Evolutionary conservation across 2,797 vertebrate genomes (phyloP).

Genomic region (Onychomys torridus): DNA sequence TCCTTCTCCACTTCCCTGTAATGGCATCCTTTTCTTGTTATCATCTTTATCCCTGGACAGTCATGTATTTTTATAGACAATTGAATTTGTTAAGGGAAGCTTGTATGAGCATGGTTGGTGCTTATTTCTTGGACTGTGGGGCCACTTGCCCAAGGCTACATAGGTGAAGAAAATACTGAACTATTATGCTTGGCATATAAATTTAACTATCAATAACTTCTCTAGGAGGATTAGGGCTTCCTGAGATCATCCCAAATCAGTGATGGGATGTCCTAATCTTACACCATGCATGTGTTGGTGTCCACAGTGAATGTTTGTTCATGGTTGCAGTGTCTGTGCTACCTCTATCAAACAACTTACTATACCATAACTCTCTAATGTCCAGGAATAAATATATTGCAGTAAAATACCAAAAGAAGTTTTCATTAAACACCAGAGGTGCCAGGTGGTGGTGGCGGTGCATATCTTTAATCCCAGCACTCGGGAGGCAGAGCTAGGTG

Average conservation of each 20-base stretch:
- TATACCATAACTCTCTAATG: neutral
- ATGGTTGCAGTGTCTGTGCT: neutral
- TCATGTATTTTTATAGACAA: neutral
- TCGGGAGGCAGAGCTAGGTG: too few relatives aligned
- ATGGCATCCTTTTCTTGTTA: neutral
- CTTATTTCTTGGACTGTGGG: neutral
- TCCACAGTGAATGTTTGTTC: neutral
- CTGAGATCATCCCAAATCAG: neutral
- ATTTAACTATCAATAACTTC: neutral
- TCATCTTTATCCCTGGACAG: neutral
- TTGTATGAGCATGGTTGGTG: neutral
- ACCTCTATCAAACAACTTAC: neutral
- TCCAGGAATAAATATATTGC: neutral
- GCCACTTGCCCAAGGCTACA: neutral
- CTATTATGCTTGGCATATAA: neutral
- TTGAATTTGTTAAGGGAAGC: neutral
- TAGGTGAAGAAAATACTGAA: neutral
- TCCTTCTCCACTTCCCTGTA: neutral
- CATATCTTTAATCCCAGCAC: too few relatives aligned
- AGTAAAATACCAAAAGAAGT: neutral
- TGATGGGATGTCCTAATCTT: neutral
- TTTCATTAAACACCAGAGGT: neutral
- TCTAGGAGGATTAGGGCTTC: neutral
- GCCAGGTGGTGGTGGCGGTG: too few relatives aligned
- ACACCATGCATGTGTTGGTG: neutral